Percentiles rank a stretch among this genome's conserved stretches.
phyloP scores from a whole-genome alignment of 1,140 invertebrate genomes.

The Streblospio benedicti region DNA sequence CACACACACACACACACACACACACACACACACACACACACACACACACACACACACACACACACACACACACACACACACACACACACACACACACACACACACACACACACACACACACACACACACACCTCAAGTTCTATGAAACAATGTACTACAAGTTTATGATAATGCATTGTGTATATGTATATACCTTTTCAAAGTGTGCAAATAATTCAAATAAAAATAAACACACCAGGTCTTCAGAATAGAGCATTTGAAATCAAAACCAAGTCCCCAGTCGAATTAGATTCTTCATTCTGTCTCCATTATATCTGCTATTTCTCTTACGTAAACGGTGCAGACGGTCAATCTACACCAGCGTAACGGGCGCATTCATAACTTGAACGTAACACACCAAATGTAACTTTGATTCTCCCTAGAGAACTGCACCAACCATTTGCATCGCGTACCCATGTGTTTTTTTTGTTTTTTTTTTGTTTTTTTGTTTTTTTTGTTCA shows the following conservation, averaged over 20 bases:
- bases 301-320: no score
- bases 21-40: constrained; percentile 12
- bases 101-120: not conserved
- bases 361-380: no score
- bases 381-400: no score
- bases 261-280: not conserved
- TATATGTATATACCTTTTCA: not conserved
- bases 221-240: not conserved
- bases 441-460: no score
- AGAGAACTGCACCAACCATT: no score
- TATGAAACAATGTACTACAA: not conserved
- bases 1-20: constrained; percentile 21
- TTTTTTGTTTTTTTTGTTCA: no score
- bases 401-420: no score
- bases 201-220: not conserved
- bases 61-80: constrained; percentile 8
- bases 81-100: constrained; percentile 13
- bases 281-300: no score
- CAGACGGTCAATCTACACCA: no score
- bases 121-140: constrained; percentile 13
- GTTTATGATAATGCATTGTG: not conserved
- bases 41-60: constrained; percentile 6
- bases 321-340: no score
- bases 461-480: no score
- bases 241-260: not conserved